Evolutionary conservation across 2,888 invertebrate genomes (phyloP).

Genomic region (Apodemia duryi): DNA sequence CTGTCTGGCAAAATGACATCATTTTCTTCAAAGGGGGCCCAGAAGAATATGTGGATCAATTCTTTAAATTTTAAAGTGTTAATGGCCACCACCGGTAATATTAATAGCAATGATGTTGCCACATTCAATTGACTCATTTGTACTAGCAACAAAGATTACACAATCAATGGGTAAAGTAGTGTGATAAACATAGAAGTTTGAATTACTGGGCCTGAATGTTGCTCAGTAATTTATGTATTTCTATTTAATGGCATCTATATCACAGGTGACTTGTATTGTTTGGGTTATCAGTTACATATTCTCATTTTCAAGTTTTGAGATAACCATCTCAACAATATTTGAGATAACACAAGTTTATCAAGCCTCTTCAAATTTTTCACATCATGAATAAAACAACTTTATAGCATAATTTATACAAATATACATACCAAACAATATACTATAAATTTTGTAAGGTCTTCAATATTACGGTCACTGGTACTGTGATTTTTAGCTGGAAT

Average conservation of each 20-base stretch:
- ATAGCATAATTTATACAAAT: background rate
- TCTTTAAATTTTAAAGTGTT: background rate
- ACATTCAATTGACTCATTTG: too few species aligned
- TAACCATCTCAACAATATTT: background rate
- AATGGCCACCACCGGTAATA: background rate
- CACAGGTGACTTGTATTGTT: background rate
- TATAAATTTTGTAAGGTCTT: conserved; percentile 88
- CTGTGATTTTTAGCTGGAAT: conserved; percentile 89
- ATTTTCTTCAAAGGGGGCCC: too few species aligned
- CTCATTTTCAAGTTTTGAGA: background rate
- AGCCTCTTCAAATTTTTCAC: background rate
- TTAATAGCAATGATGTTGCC: too few species aligned
- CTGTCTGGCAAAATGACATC: too few species aligned
- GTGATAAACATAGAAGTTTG: too few species aligned
- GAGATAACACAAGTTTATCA: background rate
- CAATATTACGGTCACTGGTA: conserved; percentile 84
- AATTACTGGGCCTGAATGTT: too few species aligned
- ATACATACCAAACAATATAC: conserved; percentile 82
- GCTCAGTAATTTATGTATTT: background rate
- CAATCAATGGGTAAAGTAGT: too few species aligned
- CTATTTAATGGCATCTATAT: background rate
- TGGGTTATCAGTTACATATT: background rate
- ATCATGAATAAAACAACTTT: background rate
- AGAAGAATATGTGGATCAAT: too few species aligned
- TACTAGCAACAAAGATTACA: too few species aligned